phyloP scores from a whole-genome alignment of 2,113 vertebrate genomes.

The Odontophorus gujanensis region DNA sequence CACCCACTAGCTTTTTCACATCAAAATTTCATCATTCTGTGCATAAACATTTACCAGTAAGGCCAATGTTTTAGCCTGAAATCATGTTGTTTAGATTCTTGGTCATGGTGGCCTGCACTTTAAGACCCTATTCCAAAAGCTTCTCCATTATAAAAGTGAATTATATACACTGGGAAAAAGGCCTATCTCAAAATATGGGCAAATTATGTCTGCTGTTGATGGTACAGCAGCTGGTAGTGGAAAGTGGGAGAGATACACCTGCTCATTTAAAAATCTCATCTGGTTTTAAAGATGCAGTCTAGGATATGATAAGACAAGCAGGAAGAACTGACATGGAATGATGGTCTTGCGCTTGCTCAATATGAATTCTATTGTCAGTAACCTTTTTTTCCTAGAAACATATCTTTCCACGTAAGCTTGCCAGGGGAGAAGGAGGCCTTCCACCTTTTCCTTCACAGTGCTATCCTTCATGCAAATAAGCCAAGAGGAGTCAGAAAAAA shows the following conservation, averaged over 20 bases:
- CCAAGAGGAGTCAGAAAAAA: background rate
- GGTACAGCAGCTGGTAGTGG: background rate
- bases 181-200: background rate
- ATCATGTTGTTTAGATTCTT: background rate
- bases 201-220: background rate
- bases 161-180: background rate
- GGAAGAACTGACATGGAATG: background rate
- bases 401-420: background rate
- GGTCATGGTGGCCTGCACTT: background rate
- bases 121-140: background rate
- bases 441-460: background rate
- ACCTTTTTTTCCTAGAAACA: background rate
- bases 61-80: background rate
- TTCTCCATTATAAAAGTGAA: background rate
- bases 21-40: background rate
- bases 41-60: background rate
- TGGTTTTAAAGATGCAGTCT: background rate
- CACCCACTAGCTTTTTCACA: background rate
- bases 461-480: background rate
- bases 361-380: background rate
- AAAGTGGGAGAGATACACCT: background rate
- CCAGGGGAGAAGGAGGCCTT: background rate
- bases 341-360: background rate
- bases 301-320: background rate
- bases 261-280: background rate